Base-by-base conservation (phyloP, 2,113 vertebrate genomes). In the Gymnorhina tibicen region DNA sequence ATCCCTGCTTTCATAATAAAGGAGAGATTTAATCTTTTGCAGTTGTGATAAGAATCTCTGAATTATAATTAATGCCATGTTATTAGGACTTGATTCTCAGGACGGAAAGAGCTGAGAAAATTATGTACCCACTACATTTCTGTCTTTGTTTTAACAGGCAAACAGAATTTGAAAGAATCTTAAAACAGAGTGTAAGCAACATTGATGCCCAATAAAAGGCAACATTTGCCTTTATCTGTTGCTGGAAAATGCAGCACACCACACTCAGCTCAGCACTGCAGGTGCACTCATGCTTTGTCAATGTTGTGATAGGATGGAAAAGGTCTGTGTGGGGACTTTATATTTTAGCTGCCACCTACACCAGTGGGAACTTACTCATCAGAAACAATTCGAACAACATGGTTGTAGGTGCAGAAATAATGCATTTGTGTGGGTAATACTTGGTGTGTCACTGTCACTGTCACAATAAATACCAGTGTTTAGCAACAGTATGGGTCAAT, bases 381-480 rank as follows among this genome's bases (percentile, higher is more conserved):
- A 74, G 64, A 22, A 78, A 39, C 37, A 66, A 66, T 53, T 21
- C n/a, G 32, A 76, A 37, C 67, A 60, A 58, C 44, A 56, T 7
- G 27, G 37, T 28, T 67, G 46, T 49, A 75, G 56, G 62, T 87
- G 66, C 53, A 83, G 69, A 79, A 93, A 66, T 47, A 10, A 78
- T 15, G 35, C 28, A 27, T 82, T 79, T 91, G 39, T 75, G 81
- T 52, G 74, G 87, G 55, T 44, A 60, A 52, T 19, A 11, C 60
- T 47, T 56, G 41, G 58, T 59, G 41, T 32, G 5, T 66, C 67
- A 18, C 41, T 44, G 70, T 33, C 46, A 30, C 41, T 75, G 85
- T 75, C 89, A 91, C 76, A 95, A 93, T 72, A 95, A 93, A 85
- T 37, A 21, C 16, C 5, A 35, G 44, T 85, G 85, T 91, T 92